Percentiles rank a stretch among this genome's conserved stretches.
Evolutionary conservation across 1,140 invertebrate species (phyloP).

Genomic region (Drosophila paulistorum): DNA sequence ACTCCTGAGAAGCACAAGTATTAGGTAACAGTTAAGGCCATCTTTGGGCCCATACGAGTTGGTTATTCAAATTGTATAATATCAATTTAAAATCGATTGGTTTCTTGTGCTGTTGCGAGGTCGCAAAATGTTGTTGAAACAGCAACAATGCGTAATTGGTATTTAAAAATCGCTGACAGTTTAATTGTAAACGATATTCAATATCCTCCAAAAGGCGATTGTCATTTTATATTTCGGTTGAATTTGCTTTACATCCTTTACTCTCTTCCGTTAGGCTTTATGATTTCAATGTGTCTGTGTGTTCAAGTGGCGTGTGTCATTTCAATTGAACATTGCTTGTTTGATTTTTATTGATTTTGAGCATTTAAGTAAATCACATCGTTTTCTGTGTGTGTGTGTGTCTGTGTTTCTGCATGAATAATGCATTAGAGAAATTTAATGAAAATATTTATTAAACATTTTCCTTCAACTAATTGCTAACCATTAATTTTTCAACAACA

Average conservation of each 20-base stretch:
- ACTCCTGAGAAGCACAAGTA: too few relatives aligned
- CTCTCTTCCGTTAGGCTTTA: background rate
- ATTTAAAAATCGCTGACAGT: constrained; percentile 1
- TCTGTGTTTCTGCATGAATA: background rate
- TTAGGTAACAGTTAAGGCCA: too few relatives aligned
- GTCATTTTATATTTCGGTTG: background rate
- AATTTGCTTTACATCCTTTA: background rate
- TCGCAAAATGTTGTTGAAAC: background rate
- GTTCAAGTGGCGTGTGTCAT: constrained; percentile 9
- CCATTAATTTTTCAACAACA: constrained; percentile 46
- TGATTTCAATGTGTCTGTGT: background rate
- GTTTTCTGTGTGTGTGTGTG: background rate
- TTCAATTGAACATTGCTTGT: constrained; percentile 3
- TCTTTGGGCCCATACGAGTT: too few relatives aligned
- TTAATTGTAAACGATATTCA: constrained; percentile 5
- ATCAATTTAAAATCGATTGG: too few relatives aligned
- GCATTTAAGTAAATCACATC: background rate
- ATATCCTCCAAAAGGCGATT: background rate
- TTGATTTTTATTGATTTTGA: constrained; percentile 9
- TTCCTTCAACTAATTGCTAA: background rate
- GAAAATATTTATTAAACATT: constrained; percentile 13
- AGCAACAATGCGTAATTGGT: background rate
- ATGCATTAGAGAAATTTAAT: constrained; percentile 14
- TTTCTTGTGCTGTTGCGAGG: too few relatives aligned
- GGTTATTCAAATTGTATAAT: too few relatives aligned